Evolutionary conservation across 1,140 invertebrate genomes (phyloP).

Genomic region (Neocloeon triangulifer): DNA sequence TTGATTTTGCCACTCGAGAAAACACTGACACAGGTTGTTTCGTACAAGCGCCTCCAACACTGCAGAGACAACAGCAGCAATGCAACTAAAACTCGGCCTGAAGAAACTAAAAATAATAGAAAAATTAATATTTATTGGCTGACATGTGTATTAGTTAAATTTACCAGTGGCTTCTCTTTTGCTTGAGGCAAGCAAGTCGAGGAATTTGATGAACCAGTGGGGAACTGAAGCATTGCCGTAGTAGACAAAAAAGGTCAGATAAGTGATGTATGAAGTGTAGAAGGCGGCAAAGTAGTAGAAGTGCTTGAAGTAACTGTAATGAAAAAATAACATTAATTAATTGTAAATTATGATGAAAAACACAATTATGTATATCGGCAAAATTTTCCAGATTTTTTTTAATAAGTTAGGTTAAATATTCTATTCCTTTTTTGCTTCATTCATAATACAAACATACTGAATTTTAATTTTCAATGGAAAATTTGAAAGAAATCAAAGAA

Average conservation of each 20-base stretch:
- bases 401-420: too few relatives aligned
- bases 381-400: too few relatives aligned
- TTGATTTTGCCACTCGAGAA: slow-evolving; percentile 63
- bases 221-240: slow-evolving; percentile 19
- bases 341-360: too few relatives aligned
- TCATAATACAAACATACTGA: too few relatives aligned
- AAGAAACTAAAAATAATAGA: slow-evolving; percentile 31
- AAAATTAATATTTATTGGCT: too few relatives aligned
- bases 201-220: slow-evolving; percentile 18
- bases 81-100: slow-evolving; percentile 28
- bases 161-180: slow-evolving; percentile 26
- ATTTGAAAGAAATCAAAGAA: too few relatives aligned
- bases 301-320: slow-evolving; percentile 37
- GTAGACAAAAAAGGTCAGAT: slow-evolving; percentile 22
- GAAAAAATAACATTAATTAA: slow-evolving; percentile 2
- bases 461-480: slow-evolving; percentile 5
- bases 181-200: slow-evolving; percentile 23
- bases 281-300: slow-evolving; percentile 44
- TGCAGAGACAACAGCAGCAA: slow-evolving; percentile 38
- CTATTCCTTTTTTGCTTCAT: too few relatives aligned
- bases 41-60: slow-evolving; percentile 47
- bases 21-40: slow-evolving; percentile 49
- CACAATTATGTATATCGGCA: too few relatives aligned
- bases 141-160: too few relatives aligned
- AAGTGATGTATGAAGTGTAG: slow-evolving; percentile 21